Evolutionary conservation across 2,888 invertebrate species (phyloP).

Genomic region (Mantis religiosa): DNA sequence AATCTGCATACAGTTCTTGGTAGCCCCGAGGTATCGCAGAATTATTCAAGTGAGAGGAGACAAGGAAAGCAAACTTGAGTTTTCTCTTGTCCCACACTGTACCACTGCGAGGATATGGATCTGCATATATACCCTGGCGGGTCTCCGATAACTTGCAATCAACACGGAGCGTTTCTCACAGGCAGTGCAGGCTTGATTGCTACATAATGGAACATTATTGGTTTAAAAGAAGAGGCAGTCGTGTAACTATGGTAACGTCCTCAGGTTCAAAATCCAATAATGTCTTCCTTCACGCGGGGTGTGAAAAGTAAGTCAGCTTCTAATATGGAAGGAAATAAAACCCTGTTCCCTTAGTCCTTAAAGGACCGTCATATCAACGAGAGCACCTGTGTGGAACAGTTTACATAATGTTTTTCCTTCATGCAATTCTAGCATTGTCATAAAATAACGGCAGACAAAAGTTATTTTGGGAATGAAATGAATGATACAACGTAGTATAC

Average conservation of each 20-base stretch:
- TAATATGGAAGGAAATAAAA: background rate
- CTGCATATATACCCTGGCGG: background rate
- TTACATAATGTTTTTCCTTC: too few species aligned
- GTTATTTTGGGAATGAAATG: too few species aligned
- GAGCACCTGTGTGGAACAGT: too few species aligned
- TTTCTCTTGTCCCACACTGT: background rate
- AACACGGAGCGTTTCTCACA: background rate
- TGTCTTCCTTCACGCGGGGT: constrained; percentile 1
- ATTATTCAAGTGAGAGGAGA: background rate
- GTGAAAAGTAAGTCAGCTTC: constrained; percentile 25
- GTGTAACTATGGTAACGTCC: constrained; percentile 29
- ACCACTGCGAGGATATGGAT: background rate
- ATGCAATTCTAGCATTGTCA: too few species aligned
- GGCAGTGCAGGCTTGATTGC: constrained; percentile 26
- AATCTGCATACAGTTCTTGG: background rate
- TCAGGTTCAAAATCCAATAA: constrained; percentile 29
- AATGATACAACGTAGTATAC: too few species aligned
- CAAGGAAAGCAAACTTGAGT: background rate
- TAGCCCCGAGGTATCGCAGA: background rate
- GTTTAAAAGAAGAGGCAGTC: constrained; percentile 30
- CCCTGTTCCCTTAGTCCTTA: background rate
- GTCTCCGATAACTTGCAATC: constrained; percentile 13
- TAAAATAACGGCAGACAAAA: too few species aligned
- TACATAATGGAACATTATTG: constrained; percentile 33
- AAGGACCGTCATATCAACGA: background rate